These are phyloP conservation scores for Thereva nobilitata DNA, from an alignment of 2,888 invertebrate genomes.

Conservation along the genomic window DNA sequence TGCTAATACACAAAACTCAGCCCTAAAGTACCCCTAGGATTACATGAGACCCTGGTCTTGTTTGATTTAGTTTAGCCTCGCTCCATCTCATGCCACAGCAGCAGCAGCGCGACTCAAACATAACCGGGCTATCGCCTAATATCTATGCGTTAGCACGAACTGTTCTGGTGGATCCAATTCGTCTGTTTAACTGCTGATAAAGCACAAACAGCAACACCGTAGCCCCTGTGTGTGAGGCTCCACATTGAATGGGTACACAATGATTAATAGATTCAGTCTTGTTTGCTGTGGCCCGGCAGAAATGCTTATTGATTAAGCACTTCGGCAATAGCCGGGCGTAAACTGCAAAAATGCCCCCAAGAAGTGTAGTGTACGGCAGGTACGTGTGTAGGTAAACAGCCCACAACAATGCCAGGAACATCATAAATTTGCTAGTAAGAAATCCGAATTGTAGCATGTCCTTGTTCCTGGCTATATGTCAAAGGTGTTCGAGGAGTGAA, in stretches of 20 bases:
- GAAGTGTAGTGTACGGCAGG: background rate
- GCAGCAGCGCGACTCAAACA: conserved; percentile 31
- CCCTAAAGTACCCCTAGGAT: too few relatives aligned
- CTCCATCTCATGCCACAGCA: background rate
- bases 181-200: conserved; percentile 47
- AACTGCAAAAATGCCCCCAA: too few relatives aligned
- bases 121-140: conserved; percentile 42
- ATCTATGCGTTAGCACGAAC: conserved; percentile 46
- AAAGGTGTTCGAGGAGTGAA: conserved; percentile 40
- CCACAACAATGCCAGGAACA: background rate
- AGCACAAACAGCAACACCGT: conserved; percentile 32
- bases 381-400: background rate
- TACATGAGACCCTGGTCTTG: too few relatives aligned
- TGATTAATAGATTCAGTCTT: too few relatives aligned
- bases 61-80: too few relatives aligned
- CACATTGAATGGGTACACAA: too few relatives aligned
- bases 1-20: too few relatives aligned
- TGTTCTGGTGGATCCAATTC: conserved; percentile 41
- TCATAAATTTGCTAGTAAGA: conserved; percentile 19
- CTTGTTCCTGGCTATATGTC: conserved; percentile 38
- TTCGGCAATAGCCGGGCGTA: too few relatives aligned
- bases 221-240: conserved; percentile 6
- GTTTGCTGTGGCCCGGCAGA: too few relatives aligned
- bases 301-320: too few relatives aligned
- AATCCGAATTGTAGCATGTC: conserved; percentile 32